A percentile compares a stretch with the other conserved stretches of the same genome.
phyloP scores from a whole-genome alignment of 2,797 vertebrate genomes.

The Crypturellus tataupa region DNA sequence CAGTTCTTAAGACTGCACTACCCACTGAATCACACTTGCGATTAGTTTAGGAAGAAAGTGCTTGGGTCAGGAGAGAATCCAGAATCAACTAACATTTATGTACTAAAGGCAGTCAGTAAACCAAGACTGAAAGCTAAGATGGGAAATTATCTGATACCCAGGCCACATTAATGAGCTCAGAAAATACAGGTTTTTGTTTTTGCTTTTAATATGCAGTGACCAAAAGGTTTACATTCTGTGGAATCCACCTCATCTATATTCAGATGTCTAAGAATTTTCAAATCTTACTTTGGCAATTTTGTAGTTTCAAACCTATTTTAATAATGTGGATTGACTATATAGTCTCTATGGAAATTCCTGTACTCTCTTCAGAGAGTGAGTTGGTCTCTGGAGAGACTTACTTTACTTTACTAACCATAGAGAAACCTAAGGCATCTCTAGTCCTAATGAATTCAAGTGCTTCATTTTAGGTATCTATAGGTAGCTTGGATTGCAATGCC shows the following conservation, averaged over 20 bases:
- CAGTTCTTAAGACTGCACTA: background rate
- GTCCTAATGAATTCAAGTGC: background rate
- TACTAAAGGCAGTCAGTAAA: accelerated
- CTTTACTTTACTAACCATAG: background rate
- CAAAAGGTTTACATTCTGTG: background rate
- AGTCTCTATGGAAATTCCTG: background rate
- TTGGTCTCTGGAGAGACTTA: background rate
- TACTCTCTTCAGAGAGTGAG: background rate
- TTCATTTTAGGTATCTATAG: background rate
- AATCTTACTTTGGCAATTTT: background rate
- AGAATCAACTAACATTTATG: background rate
- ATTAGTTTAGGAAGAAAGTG: background rate
- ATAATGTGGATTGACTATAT: background rate
- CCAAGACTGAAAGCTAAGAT: background rate
- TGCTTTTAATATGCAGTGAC: background rate
- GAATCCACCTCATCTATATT: background rate
- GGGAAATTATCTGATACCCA: background rate
- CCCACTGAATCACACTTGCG: background rate
- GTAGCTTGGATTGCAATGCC: background rate
- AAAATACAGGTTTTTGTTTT: background rate
- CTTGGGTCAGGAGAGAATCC: background rate
- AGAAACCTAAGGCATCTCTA: background rate
- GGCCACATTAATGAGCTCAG: background rate
- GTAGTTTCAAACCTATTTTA: background rate
- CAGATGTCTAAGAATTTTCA: background rate